Evolutionary conservation across 1,140 invertebrate species (phyloP), one percentile per base, ranked within the genome.

Genomic region (Halyomorpha halys): DNA sequence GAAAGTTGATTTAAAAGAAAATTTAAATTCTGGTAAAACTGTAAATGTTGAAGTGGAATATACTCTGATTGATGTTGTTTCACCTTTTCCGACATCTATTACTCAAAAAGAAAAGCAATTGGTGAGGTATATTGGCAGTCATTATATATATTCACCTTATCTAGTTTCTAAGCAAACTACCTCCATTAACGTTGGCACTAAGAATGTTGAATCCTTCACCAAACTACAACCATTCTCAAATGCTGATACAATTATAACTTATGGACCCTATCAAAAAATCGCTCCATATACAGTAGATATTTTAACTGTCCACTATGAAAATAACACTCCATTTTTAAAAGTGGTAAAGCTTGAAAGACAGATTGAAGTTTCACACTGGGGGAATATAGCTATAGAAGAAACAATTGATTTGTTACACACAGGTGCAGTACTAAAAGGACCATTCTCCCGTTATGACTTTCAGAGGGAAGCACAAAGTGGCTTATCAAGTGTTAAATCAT

Each of bases 301-400:
- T 71, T 72, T 97, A 66, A 77, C 73, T 25, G 78, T 98, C 59
- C 97, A 99, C 75, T 97, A 89, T 75, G 97, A 98, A 75, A 99
- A 98, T 76, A 96, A 97, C 73, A 82, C 88, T 54, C 95, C 97
- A 54, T 98, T 99, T 74, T 76, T 99, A 51, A 93, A 90, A 27
- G 89, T 98, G 0, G 92, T 87, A 0, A 80, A 80, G 44, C 75
- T 99, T 68, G 86, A 92, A 65, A 81, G 97, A 44, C 77, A 84
- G 0, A 91, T 99, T 71, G 96, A 99, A 77, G 82, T 99, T 1
- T 99, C 96, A 0, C 96, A 98, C 74, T 99, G 97, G 97, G 97
- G 97, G 18, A 98, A 98, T 71, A 94, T 99, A 74, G 95, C 96
- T 67, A 81, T 99, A 3, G 94, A 98, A 74, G 97, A 99, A 74